Base-by-base conservation (phyloP, 2,888 invertebrate species). In the Rhagonycha lutea region DNA sequence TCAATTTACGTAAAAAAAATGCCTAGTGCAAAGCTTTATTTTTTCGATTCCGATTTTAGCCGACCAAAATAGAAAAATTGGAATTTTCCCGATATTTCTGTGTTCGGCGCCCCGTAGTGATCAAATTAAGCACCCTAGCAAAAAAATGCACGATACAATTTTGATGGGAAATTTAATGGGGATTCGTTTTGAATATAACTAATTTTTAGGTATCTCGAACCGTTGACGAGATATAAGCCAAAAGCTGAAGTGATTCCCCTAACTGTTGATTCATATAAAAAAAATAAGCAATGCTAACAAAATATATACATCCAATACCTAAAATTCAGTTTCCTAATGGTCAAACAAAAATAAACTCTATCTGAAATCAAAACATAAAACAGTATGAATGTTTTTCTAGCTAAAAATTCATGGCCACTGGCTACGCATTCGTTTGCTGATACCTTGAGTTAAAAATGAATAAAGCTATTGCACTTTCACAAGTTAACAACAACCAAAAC, bases 371-470 rank as follows among this genome's bases (percentile, higher is more conserved):
- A 76, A 65, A 60, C 26, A 28, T 23, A 32, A 68, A 71, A 72
- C 63, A 77, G 75, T 72, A 80, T 78, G 79, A 82, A 80, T 76
- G 78, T 76, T 23, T n/a, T 70, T 80, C 80, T 82, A 81, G 81
- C 80, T 82, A 80, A 81, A 73, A 76, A 79, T 79, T 79, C 78
- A 81, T 80, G 79, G 79, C 79, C 76, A 74, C 70, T 72, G 77
- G 76, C 70, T 72, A 74, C 71, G 72, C 72, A 67, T 75, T 72
- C 72, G 74, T 60, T 71, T 70, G 74, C 70, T 72, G 68, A 74
- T 70, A 63, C 14, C 67, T 69, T 62, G 72, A 14, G 47, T 47
- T 28, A 71, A 62, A 68, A 73, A 76, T 70, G 70, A 74, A 71
- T 68, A 62, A 78, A 78, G 78, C 78, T 61, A 78, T 74, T 78